phyloP scores from a whole-genome alignment of 2,888 invertebrate genomes.

The Zaprionus lineosus region DNA sequence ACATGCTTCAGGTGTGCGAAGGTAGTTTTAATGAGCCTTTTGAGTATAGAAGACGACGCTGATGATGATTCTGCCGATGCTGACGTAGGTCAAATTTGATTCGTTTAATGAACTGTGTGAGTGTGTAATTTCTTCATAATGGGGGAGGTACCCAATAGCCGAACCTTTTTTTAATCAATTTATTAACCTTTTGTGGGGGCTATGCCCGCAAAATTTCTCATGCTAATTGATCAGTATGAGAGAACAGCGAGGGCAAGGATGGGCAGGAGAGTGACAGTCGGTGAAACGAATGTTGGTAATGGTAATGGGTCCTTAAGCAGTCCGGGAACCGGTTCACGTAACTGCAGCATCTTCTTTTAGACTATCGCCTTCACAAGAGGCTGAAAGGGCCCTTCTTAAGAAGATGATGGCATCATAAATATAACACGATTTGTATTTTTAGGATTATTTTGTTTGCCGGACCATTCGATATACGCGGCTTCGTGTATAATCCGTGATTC shows the following conservation, averaged over 20 bases:
- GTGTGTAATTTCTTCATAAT: neutral
- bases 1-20: neutral
- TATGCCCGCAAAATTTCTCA: neutral
- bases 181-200: neutral
- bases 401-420: neutral
- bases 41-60: no score
- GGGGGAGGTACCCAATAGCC: neutral
- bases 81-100: neutral
- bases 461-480: neutral
- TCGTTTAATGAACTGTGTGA: neutral
- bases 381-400: neutral
- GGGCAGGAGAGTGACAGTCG: no score
- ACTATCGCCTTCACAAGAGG: neutral
- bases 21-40: no score
- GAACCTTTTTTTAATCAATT: constrained; percentile 1
- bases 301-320: constrained; percentile 1
- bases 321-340: neutral
- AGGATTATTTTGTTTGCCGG: neutral
- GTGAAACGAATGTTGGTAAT: no score
- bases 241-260: no score
- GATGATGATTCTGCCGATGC: no score
- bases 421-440: neutral
- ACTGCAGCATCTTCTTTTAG: neutral
- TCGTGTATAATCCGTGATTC: neutral
- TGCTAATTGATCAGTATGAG: neutral